These are phyloP conservation scores for Calliopsis andreniformis DNA, from an alignment of 1,140 invertebrate species.

Conservation along the genomic window DNA sequence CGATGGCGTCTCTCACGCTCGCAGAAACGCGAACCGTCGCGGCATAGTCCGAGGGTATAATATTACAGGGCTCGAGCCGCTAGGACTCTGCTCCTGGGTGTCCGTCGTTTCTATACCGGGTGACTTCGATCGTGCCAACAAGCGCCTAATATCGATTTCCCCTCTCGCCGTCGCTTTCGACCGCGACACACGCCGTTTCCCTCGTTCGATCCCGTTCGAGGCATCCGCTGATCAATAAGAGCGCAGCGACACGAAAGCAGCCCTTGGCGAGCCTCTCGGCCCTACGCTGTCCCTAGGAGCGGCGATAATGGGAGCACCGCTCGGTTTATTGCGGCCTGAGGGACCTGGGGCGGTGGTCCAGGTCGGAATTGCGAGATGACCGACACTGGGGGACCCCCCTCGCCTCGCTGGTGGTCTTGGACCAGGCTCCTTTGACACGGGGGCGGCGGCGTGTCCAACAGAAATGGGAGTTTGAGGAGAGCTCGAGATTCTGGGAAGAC, in stretches of 20 bases:
- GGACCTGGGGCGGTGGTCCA: too few species aligned
- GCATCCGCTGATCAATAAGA: constrained; percentile 37
- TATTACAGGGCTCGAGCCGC: constrained; percentile 73
- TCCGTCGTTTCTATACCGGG: constrained; percentile 70
- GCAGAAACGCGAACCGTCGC: constrained; percentile 49
- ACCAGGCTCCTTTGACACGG: not conserved
- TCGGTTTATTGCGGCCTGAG: not conserved
- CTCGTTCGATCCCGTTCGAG: constrained; percentile 28
- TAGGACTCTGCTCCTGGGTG: constrained; percentile 71
- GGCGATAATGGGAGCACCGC: not conserved
- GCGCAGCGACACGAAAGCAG: not conserved
- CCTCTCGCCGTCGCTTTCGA: not conserved
- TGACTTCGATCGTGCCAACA: constrained; percentile 48
- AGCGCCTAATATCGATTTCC: constrained; percentile 33
- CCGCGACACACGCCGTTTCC: not conserved
- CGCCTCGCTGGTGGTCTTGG: not conserved
- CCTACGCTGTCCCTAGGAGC: too few species aligned
- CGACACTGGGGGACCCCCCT: not conserved
- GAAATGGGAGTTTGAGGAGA: constrained; percentile 11
- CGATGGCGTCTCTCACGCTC: constrained; percentile 18
- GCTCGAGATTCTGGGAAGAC: constrained; percentile 10
- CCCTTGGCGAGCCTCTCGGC: not conserved
- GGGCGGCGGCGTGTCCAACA: not conserved
- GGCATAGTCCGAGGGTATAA: constrained; percentile 67
- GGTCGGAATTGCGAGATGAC: constrained; percentile 2